Base-by-base conservation (phyloP, 2,797 vertebrate genomes). In the Xenopus petersii region DNA sequence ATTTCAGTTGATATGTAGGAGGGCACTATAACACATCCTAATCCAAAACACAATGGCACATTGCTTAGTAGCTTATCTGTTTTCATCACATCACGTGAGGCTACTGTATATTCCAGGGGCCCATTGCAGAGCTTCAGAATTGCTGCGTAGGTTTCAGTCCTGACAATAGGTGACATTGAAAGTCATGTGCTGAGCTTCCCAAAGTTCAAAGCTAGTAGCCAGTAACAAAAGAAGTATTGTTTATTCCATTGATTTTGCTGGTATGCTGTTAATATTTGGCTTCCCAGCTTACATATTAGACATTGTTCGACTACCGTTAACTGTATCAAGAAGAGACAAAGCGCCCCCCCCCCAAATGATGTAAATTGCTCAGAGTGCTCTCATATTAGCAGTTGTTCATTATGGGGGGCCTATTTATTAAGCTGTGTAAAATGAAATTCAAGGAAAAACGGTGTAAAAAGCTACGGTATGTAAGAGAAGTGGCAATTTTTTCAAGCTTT, bases 211-310 rank as follows among this genome's bases (percentile, higher is more conserved):
- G 46, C 48, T 36, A 60, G 26, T 30, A 30, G 60, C 55, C 13
- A 46, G 15, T 60, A 74, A 69, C 76, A 74, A 33, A 61, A 66
- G 62, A 46, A 47, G 48, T 17, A 70, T 70, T 55, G 67, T 74
- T 46, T 36, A n/a, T 16, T 73, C 63, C 24, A 42, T 59, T 12
- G 48, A 51, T 12, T 78, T 48, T 64, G 61, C 49, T 73, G 49
- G 42, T 26, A 42, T 68, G 48, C 55, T 63, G 49, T 69, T 64
- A n/a, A 73, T 48, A 70, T 46, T 79, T 70, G 58, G 51, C 67
- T 70, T 55, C 67, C 71, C 65, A 61, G 67, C 65, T 49, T 64
- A 60, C 67, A 73, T 70, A 73, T 78, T 56, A 5, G 36, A 42
- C 5, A 9, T 15, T 51, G 15, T 51, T 12, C 1, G 15, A 51